Conservation (phyloP, 2,113 vertebrate species). For the Oxyura jamaicensis region DNA sequence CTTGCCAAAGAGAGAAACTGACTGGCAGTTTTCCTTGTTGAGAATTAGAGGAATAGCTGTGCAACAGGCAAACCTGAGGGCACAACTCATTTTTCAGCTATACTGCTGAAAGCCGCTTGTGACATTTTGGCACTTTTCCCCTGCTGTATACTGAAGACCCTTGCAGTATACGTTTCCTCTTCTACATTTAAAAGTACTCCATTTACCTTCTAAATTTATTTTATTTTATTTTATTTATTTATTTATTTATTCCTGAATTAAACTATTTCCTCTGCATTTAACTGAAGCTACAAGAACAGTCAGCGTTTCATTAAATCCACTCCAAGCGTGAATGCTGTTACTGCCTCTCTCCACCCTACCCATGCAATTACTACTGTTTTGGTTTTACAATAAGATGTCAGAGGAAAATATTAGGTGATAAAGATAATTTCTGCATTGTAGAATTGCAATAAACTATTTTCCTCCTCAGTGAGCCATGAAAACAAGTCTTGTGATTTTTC, state of each 20-base stretch:
- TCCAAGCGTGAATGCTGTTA: neutral
- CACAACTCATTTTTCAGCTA: conserved; percentile 9
- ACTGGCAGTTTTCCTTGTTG: conserved; percentile 3
- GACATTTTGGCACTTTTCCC: neutral
- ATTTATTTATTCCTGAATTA: neutral
- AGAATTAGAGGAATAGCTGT: neutral
- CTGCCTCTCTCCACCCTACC: neutral
- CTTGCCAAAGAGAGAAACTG: neutral
- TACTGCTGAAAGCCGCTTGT: neutral
- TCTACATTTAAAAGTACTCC: neutral
- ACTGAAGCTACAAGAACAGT: neutral
- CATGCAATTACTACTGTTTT: neutral
- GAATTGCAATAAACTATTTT: neutral
- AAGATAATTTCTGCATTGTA: neutral
- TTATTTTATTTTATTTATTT: neutral
- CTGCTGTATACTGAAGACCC: neutral
- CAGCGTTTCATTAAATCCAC: neutral
- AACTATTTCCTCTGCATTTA: neutral
- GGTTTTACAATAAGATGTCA: neutral
- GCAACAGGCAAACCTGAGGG: conserved; percentile 28
- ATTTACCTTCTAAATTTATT: neutral
- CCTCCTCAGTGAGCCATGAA: neutral
- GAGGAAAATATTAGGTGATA: conserved; percentile 4
- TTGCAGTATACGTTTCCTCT: neutral
- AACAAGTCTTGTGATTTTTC: neutral